Conservation (phyloP, 1,140 invertebrate species). For the Drosophila triauraria region DNA sequence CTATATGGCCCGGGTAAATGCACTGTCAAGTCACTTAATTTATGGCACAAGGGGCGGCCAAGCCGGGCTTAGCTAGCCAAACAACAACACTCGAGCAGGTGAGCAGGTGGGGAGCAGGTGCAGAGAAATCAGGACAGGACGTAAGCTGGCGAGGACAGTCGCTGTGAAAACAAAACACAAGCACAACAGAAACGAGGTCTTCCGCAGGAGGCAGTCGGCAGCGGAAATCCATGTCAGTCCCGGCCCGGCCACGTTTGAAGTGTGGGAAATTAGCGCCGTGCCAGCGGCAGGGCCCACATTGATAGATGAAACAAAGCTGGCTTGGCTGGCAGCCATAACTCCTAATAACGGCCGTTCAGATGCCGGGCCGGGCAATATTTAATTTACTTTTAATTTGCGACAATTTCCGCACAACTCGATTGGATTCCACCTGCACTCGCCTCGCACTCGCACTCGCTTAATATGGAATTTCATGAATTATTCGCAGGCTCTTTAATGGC, state of each 20-base stretch:
- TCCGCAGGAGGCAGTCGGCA: constrained; percentile 40
- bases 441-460: neutral
- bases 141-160: constrained; percentile 8
- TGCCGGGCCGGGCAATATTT: constrained; percentile 46
- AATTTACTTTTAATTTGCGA: constrained; percentile 65
- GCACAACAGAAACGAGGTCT: constrained; percentile 43
- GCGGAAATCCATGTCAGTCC: constrained; percentile 74
- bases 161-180: constrained; percentile 51
- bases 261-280: constrained; percentile 75
- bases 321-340: constrained; percentile 33
- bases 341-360: constrained; percentile 33
- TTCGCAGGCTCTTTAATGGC: constrained; percentile 14
- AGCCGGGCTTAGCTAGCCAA: constrained; percentile 30
- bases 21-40: constrained; percentile 68
- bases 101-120: constrained; percentile 8
- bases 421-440: constrained; percentile 35
- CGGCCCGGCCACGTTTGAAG: constrained; percentile 55
- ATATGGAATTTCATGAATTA: constrained; percentile 10
- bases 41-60: constrained; percentile 50
- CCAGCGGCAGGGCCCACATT: constrained; percentile 34
- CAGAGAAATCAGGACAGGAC: constrained; percentile 31
- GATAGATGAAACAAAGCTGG: constrained; percentile 47
- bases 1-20: constrained; percentile 59
- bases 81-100: constrained; percentile 30
- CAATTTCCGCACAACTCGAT: constrained; percentile 56